Base-by-base conservation (phyloP, 2,797 vertebrate species). In the Tokudaia tokunoshimensis region DNA sequence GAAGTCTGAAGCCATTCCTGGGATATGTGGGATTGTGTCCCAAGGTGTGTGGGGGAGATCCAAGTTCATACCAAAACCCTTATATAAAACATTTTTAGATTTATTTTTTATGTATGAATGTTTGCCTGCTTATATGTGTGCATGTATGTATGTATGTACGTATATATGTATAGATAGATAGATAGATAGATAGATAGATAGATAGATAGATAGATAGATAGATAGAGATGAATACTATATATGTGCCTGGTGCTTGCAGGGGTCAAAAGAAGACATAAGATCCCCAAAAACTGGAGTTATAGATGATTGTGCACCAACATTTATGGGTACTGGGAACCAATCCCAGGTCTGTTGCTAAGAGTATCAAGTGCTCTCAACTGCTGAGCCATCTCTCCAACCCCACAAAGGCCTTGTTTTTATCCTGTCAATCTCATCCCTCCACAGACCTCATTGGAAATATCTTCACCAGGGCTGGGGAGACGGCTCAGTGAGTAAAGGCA, bases 21-120 rank as follows among this genome's bases (percentile, higher is more conserved):
- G 47, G 19, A n/a, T 52, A 52, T 65, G 26, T 85, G 44, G 20
- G 19, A 70, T n/a, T 86, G 31, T 86, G 9, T 86, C 34, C 65
- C 20, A 67, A 67, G n/a, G 82, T n/a, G 52, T 1, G 50, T 5
- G 47, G 4, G 47, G 47, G 12, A 63, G 1, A 26, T 31, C 70
- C 44, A n/a, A 81, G 41, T 80, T 70, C 70, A 94, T 82, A 12
- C 72, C 81, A 74, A 13, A 95, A 55, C 44, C 59, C 90, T 80
- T 26, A 61, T 70, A 79, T 87, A 86, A 84, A 65, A 41, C 44
- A 34, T 50, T 22, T 31, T 85, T 50, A 50, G 63, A 50, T 50
- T 85, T 84, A 63, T 84, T 84, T 84, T 50, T 50, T 50, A 19
- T 50, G 41, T 34, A 47, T 83, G 59, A 63, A 29, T 84, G 26